These are phyloP conservation scores for Fistularia tabacaria DNA, from an alignment of 2,797 vertebrate genomes.

Conservation along the genomic window DNA sequence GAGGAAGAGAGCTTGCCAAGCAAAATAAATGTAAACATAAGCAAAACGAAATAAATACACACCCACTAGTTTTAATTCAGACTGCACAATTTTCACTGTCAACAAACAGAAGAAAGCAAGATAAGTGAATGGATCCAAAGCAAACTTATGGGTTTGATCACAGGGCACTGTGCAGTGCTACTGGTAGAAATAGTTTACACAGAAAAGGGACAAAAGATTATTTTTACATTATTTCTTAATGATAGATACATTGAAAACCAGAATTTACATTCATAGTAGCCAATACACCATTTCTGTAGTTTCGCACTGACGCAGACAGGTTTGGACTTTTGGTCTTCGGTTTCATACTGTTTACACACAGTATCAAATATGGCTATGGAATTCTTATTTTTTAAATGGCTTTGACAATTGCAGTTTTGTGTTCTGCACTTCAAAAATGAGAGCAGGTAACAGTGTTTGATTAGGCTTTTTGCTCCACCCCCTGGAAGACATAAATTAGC, in stretches of 20 bases:
- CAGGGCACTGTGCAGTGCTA: not conserved
- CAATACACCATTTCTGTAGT: constrained; percentile 15
- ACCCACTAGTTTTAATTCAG: constrained; percentile 20
- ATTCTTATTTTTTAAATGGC: constrained; percentile 54
- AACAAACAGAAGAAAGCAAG: constrained; percentile 1
- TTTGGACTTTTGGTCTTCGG: constrained; percentile 29
- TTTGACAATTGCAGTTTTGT: constrained; percentile 30
- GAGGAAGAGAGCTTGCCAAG: constrained; percentile 9
- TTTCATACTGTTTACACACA: constrained; percentile 27
- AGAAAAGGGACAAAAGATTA: constrained; percentile 11
- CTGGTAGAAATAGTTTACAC: constrained; percentile 15
- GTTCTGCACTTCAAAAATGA: constrained; percentile 48
- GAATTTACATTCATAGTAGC: constrained; percentile 48
- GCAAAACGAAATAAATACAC: constrained; percentile 17
- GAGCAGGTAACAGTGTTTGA: constrained; percentile 43
- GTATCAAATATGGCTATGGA: constrained; percentile 55
- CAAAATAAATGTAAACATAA: constrained; percentile 17
- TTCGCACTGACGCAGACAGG: constrained; percentile 16
- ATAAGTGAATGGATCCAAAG: too few relatives aligned
- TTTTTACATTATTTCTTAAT: constrained; percentile 23
- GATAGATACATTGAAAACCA: constrained; percentile 34
- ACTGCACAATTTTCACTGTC: too few relatives aligned
- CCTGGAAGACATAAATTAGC: constrained; percentile 69
- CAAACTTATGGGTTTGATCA: too few relatives aligned
- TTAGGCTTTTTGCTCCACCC: constrained; percentile 50